Percentiles rank a stretch among this genome's conserved stretches.
Conservation (phyloP, 1,140 invertebrate species). For the Chrysopa pallens region DNA sequence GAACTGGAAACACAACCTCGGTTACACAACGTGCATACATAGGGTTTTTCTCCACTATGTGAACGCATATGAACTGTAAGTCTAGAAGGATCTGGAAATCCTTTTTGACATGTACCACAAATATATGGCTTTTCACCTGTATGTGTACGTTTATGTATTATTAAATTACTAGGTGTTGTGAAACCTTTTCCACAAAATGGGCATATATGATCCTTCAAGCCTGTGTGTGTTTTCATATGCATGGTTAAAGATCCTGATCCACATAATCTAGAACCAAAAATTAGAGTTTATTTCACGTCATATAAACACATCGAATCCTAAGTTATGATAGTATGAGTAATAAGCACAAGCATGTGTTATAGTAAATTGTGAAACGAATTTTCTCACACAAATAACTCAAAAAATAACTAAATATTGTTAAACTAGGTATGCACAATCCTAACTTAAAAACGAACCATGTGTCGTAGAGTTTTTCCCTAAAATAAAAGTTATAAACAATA, state of each 20-base stretch:
- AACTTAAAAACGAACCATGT: too few species aligned
- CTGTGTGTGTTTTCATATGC: conserved; percentile 52
- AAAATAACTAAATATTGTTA: too few species aligned
- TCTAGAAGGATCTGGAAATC: conserved; percentile 25
- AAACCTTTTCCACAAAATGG: conserved; percentile 49
- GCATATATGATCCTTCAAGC: conserved; percentile 50
- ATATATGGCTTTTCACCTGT: conserved; percentile 29
- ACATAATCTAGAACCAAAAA: conserved; percentile 14
- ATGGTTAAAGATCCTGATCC: conserved; percentile 19
- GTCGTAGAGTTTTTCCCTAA: too few species aligned
- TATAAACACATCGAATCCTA: too few species aligned
- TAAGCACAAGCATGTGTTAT: too few species aligned
- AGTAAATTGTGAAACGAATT: too few species aligned
- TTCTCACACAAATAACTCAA: too few species aligned
- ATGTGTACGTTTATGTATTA: conserved; percentile 30
- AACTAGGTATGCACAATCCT: too few species aligned
- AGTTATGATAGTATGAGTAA: too few species aligned
- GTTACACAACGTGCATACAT: conserved; percentile 37
- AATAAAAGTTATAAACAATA: too few species aligned
- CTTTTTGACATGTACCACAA: conserved; percentile 23
- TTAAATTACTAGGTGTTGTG: conserved; percentile 19
- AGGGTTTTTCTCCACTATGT: conserved; percentile 47
- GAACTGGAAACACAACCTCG: conserved; percentile 16
- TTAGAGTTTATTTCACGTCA: too few species aligned
- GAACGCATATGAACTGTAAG: conserved; percentile 28